Evolutionary conservation across 2,888 invertebrate species (phyloP), one percentile per base, ranked within the genome.

Genomic region (Lottia scabra): DNA sequence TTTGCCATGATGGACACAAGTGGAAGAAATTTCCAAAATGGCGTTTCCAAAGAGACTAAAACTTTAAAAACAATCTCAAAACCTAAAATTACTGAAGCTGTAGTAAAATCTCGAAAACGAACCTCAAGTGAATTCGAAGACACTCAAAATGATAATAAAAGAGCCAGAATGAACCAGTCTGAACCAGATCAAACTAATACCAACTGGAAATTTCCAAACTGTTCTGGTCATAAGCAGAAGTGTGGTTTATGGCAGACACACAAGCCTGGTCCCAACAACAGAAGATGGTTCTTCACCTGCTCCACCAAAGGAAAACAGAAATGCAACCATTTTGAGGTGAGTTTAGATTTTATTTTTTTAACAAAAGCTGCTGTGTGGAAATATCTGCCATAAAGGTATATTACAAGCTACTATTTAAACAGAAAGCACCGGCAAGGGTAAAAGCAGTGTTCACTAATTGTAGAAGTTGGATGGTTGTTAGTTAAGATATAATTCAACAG

Each of bases 281-380:
- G 79, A 0, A 74, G 85, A 56, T 82, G 83, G 82, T 85, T 85
- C 75, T 84, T 81, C 45, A 74, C 78, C 4, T 85, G 85, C 71
- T 64, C 70, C 48, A 23, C 71, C 1, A 73, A 74, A 16, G 76
- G 80, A 43, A 30, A 75, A n/a, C 78, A 78, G 38, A 72, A 78
- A 45, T 85, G 84, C 68, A 80, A 83, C 30, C 80, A 77, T 66
- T 85, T 85, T 69, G 69, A 83, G 82, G 84, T 83, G 73, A 71
- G 23, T n/a, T 67, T 16, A 12, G n/a, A n/a, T n/a, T 30, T 46
- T 19, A 19, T 19, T 65, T 65, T 30, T 43, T 38, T 5, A 13
- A 1, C 19, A 13, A 65, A 38, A 38, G 19, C 13, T 65, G 30
- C 19, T 30, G 16, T 30, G 30, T 30, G 30, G 30, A 30, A 30